Percentiles rank a stretch among this genome's conserved stretches.
Conservation (phyloP, 2,888 invertebrate species). For the Macaria notata region DNA sequence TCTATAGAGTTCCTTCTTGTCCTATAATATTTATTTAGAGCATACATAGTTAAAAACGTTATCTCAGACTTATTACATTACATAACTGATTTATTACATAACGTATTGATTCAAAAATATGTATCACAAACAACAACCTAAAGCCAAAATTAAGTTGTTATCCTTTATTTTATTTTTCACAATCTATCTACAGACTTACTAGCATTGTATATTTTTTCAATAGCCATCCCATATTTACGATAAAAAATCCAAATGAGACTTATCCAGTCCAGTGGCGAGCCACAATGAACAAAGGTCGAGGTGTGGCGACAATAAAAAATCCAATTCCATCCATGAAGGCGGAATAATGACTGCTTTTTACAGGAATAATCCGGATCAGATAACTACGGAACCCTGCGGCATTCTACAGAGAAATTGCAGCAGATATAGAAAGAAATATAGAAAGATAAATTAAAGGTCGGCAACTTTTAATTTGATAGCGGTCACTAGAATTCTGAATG, state of each 20-base stretch:
- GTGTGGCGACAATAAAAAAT: conserved; percentile 76
- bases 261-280: conserved; percentile 57
- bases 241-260: conserved; percentile 40
- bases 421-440: not conserved
- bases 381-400: conserved; percentile 40
- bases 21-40: too few relatives aligned
- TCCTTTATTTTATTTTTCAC: too few relatives aligned
- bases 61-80: too few relatives aligned
- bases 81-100: too few relatives aligned
- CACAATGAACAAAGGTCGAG: conserved; percentile 58
- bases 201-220: not conserved
- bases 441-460: not conserved
- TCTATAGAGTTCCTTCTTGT: too few relatives aligned
- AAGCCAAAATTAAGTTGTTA: too few relatives aligned
- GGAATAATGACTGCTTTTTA: conserved; percentile 80
- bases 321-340: conserved; percentile 65
- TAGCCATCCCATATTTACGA: conserved; percentile 5
- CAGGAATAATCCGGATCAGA: conserved; percentile 77
- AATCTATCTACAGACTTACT: too few relatives aligned
- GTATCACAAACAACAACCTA: too few relatives aligned
- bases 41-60: too few relatives aligned
- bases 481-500: too few relatives aligned
- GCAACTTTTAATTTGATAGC: too few relatives aligned
- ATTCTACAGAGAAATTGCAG: not conserved
- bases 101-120: too few relatives aligned